A percentile compares a stretch with the other conserved stretches of the same genome.
These are phyloP conservation scores for Drosophila meridionalis DNA, from an alignment of 2,888 invertebrate species.

Conservation along the genomic window DNA sequence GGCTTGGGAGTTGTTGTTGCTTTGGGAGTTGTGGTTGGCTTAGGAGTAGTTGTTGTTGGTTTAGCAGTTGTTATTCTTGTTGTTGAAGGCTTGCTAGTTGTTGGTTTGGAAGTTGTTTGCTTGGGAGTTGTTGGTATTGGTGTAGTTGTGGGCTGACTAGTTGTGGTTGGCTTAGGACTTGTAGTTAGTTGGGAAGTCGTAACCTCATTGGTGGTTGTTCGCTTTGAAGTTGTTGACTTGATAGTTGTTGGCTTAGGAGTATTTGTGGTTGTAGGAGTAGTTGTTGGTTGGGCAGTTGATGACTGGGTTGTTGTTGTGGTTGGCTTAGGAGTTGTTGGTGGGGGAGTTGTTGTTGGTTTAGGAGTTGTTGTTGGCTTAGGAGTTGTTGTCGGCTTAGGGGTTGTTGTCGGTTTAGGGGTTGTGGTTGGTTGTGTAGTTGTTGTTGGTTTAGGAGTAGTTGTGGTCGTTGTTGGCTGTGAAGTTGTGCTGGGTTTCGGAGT, in stretches of 20 bases:
- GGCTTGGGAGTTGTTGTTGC: not conserved
- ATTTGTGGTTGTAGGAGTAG: not conserved
- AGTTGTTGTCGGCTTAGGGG: slow-evolving; percentile 1
- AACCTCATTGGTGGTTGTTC: not conserved
- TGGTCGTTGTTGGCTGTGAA: not conserved
- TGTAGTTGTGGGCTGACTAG: not conserved
- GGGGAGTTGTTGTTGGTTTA: not conserved
- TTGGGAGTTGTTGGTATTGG: not conserved
- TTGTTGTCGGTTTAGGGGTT: not conserved
- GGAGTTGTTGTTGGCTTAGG: slow-evolving; percentile 14
- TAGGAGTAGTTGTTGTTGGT: not conserved
- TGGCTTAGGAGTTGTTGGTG: not conserved
- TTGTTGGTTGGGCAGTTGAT: not conserved
- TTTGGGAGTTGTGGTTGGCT: not conserved
- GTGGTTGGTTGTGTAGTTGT: not conserved
- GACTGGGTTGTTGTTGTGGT: slow-evolving; percentile 11
- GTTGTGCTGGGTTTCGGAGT: not conserved
- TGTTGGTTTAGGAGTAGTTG: slow-evolving; percentile 13
- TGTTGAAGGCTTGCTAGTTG: not conserved
- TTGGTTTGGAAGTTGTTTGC: not conserved
- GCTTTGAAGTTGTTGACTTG: not conserved
- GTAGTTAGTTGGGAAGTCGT: not conserved
- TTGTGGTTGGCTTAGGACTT: not conserved
- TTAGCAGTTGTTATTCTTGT: not conserved
- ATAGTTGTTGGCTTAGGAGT: not conserved